phyloP scores from a whole-genome alignment of 2,113 vertebrate species.

The Ictalurus punctatus region DNA sequence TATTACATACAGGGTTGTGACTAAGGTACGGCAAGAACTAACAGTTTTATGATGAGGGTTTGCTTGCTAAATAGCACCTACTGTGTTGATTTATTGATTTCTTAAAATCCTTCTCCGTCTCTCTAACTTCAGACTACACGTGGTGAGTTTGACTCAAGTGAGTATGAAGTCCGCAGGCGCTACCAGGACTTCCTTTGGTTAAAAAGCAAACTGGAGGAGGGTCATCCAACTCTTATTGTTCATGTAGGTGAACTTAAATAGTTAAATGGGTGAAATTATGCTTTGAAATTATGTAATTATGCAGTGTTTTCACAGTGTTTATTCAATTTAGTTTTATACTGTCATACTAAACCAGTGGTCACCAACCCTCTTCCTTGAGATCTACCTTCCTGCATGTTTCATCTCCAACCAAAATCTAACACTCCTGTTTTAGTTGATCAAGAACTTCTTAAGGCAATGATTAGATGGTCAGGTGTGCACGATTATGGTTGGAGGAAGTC shows the following conservation, averaged over 20 bases:
- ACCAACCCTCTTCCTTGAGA: no score
- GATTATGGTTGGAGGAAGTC: no score
- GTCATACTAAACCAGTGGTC: background rate
- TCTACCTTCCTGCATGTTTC: no score
- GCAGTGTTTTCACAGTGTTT: background rate
- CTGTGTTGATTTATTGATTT: background rate
- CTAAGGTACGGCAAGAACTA: conserved; percentile 78
- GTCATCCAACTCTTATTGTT: conserved; percentile 88
- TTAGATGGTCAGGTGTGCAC: no score
- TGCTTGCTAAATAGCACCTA: background rate
- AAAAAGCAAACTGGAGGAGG: conserved; percentile 86
- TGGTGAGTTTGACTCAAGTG: conserved; percentile 90
- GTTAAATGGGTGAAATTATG: background rate
- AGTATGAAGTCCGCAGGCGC: conserved; percentile 89
- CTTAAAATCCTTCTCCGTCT: background rate
- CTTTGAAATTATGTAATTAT: background rate
- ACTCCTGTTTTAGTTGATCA: no score
- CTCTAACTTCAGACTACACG: conserved; percentile 83
- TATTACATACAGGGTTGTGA: conserved; percentile 88
- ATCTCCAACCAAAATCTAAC: no score
- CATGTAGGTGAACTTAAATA: conserved; percentile 77
- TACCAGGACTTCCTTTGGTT: conserved; percentile 98
- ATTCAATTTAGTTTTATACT: background rate
- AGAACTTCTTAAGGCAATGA: no score
- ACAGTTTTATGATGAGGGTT: background rate